phyloP scores from a whole-genome alignment of 2,888 invertebrate species.

The Morinoia aosen region DNA sequence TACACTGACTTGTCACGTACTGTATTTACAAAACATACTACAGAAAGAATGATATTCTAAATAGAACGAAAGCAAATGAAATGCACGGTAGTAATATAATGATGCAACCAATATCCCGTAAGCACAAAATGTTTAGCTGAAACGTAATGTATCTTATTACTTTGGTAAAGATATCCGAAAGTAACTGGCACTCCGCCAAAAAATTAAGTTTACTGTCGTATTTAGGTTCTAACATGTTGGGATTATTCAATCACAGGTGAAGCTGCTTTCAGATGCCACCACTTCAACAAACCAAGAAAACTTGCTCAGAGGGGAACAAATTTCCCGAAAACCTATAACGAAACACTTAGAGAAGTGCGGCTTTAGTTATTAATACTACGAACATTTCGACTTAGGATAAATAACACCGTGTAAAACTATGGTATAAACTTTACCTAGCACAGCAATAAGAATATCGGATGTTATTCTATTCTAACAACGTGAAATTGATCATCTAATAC shows the following conservation, averaged over 20 bases:
- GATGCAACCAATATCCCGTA: not conserved
- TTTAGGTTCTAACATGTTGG: not conserved
- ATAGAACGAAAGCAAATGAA: not conserved
- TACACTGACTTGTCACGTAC: not conserved
- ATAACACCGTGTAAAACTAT: conserved; percentile 12
- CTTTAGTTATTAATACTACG: not conserved
- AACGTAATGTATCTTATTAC: not conserved
- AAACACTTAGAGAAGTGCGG: not conserved
- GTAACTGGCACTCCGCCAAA: not conserved
- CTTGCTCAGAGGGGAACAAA: not conserved
- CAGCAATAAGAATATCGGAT: not conserved
- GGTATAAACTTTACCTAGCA: conserved; percentile 1
- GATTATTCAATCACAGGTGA: not conserved
- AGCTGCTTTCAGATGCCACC: not conserved
- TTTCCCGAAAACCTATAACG: not conserved
- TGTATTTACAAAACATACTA: not conserved
- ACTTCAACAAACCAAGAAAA: not conserved
- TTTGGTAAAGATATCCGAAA: not conserved
- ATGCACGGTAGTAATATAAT: not conserved
- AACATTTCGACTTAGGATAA: not conserved
- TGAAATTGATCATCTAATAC: not conserved
- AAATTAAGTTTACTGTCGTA: not conserved
- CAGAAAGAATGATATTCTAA: not conserved
- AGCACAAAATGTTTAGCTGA: not conserved
- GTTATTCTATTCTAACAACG: not conserved